Evolutionary conservation across 2,888 invertebrate genomes (phyloP).

Genomic region (Ryuthela nishihirai): DNA sequence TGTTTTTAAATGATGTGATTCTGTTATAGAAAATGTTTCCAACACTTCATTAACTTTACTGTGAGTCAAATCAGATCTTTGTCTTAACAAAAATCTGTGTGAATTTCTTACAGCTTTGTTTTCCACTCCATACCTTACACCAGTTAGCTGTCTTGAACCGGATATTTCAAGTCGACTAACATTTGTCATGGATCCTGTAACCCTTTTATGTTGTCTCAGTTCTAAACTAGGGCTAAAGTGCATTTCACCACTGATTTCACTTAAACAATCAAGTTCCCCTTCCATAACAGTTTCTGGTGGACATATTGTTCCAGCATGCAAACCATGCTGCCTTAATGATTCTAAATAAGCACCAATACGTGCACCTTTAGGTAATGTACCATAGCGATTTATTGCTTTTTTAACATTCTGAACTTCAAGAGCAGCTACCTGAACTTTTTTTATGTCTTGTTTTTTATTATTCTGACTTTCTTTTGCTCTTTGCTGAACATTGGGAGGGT

Average conservation of each 20-base stretch:
- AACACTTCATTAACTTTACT: conserved; percentile 42
- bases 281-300: conserved; percentile 35
- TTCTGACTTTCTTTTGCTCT: conserved; percentile 17
- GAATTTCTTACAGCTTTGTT: conserved; percentile 30
- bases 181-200: conserved; percentile 33
- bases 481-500: conserved; percentile 7
- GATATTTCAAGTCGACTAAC: conserved; percentile 28
- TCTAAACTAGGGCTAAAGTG: not conserved
- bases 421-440: conserved; percentile 74
- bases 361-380: conserved; percentile 93
- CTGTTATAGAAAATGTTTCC: conserved; percentile 37
- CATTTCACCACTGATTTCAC: conserved; percentile 20
- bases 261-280: conserved; percentile 26
- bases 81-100: conserved; percentile 41
- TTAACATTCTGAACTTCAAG: conserved; percentile 94
- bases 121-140: conserved; percentile 28
- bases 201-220: conserved; percentile 27
- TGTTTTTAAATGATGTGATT: conserved; percentile 28
- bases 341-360: conserved; percentile 95
- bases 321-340: conserved; percentile 77
- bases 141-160: conserved; percentile 26
- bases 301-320: conserved; percentile 48
- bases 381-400: conserved; percentile 83
- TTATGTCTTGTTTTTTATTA: conserved; percentile 21
- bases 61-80: conserved; percentile 48